Conservation (phyloP, 1,140 invertebrate genomes). For the Belonocnema kinseyi region DNA sequence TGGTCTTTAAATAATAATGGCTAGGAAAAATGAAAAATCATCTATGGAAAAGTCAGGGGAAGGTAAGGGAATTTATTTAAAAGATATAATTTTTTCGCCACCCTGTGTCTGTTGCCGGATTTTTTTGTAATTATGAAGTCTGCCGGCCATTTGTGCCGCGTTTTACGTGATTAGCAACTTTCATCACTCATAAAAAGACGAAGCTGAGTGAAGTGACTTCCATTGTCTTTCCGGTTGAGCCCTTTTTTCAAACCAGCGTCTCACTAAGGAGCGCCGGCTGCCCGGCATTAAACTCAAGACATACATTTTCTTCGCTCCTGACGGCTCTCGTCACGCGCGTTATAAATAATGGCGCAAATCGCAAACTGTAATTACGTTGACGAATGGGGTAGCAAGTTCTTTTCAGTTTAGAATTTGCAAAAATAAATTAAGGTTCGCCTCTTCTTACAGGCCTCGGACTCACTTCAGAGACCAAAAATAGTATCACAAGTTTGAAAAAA, state of each 20-base stretch:
- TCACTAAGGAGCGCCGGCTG: background rate
- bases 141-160: too few species aligned
- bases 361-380: constrained; percentile 13
- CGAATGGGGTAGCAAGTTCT: background rate
- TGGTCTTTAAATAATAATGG: too few species aligned
- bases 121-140: too few species aligned
- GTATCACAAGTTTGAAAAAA: too few species aligned
- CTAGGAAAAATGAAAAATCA: too few species aligned
- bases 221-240: background rate
- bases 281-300: constrained; percentile 16
- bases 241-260: background rate
- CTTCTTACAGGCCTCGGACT: too few species aligned
- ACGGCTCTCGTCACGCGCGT: constrained; percentile 18
- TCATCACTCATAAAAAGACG: background rate
- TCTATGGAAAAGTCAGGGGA: too few species aligned
- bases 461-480: too few species aligned
- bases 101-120: too few species aligned
- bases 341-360: constrained; percentile 8
- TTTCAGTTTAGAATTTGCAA: background rate
- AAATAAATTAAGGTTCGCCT: background rate
- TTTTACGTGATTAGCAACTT: too few species aligned
- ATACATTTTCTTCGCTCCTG: constrained; percentile 18
- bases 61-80: too few species aligned
- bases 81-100: too few species aligned
- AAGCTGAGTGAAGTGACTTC: background rate